Evolutionary conservation across 2,113 vertebrate genomes (phyloP).

Genomic region (Sciurus niger): DNA sequence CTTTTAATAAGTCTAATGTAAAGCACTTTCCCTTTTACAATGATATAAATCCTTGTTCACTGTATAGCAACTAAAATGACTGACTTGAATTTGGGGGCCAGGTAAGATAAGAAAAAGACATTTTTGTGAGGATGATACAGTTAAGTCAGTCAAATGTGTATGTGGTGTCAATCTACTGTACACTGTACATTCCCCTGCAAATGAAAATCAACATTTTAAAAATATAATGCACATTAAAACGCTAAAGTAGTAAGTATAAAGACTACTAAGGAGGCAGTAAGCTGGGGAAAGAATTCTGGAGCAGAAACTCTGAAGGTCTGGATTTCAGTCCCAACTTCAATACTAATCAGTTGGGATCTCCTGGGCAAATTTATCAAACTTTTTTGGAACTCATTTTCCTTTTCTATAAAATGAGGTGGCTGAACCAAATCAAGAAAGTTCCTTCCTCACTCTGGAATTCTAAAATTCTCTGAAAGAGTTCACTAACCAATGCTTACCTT

Average conservation of each 20-base stretch:
- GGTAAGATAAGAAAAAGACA: background rate
- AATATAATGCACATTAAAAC: background rate
- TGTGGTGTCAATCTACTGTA: too few species aligned
- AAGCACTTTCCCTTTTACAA: background rate
- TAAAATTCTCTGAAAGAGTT: background rate
- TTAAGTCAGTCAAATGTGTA: background rate
- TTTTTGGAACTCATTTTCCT: background rate
- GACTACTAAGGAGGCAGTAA: background rate
- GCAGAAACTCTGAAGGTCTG: background rate
- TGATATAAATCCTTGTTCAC: background rate
- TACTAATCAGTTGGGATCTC: background rate
- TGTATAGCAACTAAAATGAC: background rate
- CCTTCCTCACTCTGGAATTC: background rate
- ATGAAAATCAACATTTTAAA: background rate
- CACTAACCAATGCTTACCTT: constrained; percentile 91
- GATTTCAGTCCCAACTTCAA: background rate
- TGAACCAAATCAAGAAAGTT: background rate
- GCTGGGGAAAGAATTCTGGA: background rate
- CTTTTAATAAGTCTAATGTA: background rate
- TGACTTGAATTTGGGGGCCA: background rate
- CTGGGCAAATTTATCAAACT: background rate
- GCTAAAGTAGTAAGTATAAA: background rate
- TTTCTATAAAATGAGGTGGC: background rate
- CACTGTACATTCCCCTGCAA: background rate
- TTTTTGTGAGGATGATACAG: background rate